These are phyloP conservation scores for Caenorhabditis plicata DNA, from an alignment of 2,888 invertebrate genomes.

Conservation along the genomic window DNA sequence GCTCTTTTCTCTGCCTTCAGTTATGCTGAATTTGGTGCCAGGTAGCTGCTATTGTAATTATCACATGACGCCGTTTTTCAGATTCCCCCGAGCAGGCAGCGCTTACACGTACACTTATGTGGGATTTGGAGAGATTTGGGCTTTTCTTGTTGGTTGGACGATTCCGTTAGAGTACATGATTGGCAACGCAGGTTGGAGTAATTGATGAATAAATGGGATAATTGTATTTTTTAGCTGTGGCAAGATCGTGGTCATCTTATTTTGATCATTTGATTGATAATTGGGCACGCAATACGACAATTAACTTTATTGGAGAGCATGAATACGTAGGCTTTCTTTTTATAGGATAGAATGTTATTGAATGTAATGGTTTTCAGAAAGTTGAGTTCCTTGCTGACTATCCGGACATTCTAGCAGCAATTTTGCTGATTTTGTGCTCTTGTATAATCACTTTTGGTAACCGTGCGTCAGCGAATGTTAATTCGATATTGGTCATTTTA, in stretches of 20 bases:
- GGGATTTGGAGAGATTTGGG: conserved; percentile 90
- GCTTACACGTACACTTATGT: conserved; percentile 85
- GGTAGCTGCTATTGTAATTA: conserved; percentile 52
- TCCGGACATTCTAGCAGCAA: conserved; percentile 65
- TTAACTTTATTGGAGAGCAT: conserved; percentile 48
- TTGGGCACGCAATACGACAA: conserved; percentile 62
- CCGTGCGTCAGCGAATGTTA: conserved; percentile 66
- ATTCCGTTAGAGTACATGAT: conserved; percentile 77
- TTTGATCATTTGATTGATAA: conserved; percentile 65
- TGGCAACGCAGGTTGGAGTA: conserved; percentile 67
- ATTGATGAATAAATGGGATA: background rate
- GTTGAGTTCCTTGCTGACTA: conserved; percentile 50
- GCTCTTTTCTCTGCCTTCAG: conserved; percentile 78
- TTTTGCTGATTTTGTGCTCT: conserved; percentile 64
- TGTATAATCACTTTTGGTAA: conserved; percentile 66
- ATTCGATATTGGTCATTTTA: conserved; percentile 64
- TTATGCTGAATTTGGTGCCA: conserved; percentile 70
- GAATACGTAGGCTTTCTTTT: conserved; percentile 5
- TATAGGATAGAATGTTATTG: background rate
- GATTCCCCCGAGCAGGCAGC: conserved; percentile 79
- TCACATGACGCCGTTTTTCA: conserved; percentile 14
- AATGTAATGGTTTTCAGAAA: conserved; percentile 8
- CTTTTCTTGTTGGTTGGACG: conserved; percentile 74
- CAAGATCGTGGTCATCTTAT: conserved; percentile 68
- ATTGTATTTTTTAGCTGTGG: conserved; percentile 64